Conservation (phyloP, 2,797 vertebrate genomes). For the Myotis myotis region DNA sequence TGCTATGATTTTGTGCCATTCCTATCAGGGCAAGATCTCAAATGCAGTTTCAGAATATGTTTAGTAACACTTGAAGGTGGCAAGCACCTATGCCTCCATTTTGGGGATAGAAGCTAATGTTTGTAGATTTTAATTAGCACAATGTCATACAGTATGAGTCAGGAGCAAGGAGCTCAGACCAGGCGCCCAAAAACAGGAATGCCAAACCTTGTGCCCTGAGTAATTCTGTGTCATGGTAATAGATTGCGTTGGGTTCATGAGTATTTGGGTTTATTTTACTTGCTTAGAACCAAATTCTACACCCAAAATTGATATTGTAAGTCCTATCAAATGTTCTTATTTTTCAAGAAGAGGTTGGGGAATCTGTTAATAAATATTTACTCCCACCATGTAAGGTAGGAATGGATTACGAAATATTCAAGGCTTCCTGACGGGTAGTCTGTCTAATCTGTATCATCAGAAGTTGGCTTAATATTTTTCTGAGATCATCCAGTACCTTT, state of each 20-base stretch:
- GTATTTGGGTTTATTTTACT: constrained; percentile 48
- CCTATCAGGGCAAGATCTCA: not conserved
- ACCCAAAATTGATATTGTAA: constrained; percentile 37
- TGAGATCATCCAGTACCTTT: constrained; percentile 41
- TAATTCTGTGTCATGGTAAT: constrained; percentile 57
- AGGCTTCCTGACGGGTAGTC: not conserved
- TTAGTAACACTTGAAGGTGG: not conserved
- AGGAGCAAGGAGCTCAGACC: constrained; percentile 18
- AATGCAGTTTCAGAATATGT: constrained; percentile 48
- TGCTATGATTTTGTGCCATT: not conserved
- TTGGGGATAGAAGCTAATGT: constrained; percentile 17
- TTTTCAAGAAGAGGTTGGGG: not conserved
- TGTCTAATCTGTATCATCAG: constrained; percentile 22
- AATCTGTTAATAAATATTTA: constrained; percentile 40
- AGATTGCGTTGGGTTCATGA: constrained; percentile 37
- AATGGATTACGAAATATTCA: constrained; percentile 23
- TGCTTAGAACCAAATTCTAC: constrained; percentile 46
- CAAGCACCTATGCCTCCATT: constrained; percentile 29
- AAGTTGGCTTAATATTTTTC: constrained; percentile 33
- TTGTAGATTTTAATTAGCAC: constrained; percentile 49
- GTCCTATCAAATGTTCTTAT: not conserved
- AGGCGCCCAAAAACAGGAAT: constrained; percentile 38
- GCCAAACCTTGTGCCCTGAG: constrained; percentile 46
- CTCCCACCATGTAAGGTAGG: not conserved
- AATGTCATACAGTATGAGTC: constrained; percentile 57